Evolutionary conservation across 37 sponge, comb jelly and placozoan species (phyloP).

Genomic region (Halichondria panicea): DNA sequence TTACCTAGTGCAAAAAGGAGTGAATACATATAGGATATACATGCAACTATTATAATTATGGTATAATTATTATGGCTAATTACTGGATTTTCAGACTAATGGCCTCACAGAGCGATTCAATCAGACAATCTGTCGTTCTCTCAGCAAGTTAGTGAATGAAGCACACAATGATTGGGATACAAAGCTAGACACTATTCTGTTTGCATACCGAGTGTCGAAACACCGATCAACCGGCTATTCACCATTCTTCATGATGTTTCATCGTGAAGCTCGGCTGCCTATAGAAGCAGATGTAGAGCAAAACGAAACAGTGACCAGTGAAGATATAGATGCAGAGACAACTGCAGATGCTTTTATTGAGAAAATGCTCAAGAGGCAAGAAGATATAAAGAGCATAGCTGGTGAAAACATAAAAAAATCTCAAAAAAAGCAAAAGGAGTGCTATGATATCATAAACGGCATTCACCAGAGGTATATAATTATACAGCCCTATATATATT

Average conservation of each 20-base stretch:
- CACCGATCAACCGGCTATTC: conserved; percentile 37
- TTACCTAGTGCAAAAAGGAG: no score
- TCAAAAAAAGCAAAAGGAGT: conserved; percentile 16
- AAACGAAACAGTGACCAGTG: neutral
- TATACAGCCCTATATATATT: no score
- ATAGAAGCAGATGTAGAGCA: conserved; percentile 4
- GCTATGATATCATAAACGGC: conserved; percentile 6
- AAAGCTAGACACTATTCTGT: conserved; percentile 35
- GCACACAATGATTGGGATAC: conserved; percentile 41
- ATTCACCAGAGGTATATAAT: neutral
- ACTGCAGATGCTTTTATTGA: neutral
- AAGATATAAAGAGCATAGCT: neutral
- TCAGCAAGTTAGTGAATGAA: conserved; percentile 38
- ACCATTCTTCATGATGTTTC: conserved; percentile 29
- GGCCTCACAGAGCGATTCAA: conserved; percentile 47
- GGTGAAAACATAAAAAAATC: conserved; percentile 5
- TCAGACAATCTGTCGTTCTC: conserved; percentile 17
- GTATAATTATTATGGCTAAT: no score
- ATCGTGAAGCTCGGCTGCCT: conserved; percentile 13
- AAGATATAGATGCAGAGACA: neutral
- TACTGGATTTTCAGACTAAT: conserved; percentile 30
- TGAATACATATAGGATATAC: no score
- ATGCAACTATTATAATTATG: no score
- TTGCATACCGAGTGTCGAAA: conserved; percentile 30
- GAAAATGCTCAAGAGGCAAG: neutral